phyloP scores from a whole-genome alignment of 2,888 invertebrate species.

The Baronia brevicornis region DNA sequence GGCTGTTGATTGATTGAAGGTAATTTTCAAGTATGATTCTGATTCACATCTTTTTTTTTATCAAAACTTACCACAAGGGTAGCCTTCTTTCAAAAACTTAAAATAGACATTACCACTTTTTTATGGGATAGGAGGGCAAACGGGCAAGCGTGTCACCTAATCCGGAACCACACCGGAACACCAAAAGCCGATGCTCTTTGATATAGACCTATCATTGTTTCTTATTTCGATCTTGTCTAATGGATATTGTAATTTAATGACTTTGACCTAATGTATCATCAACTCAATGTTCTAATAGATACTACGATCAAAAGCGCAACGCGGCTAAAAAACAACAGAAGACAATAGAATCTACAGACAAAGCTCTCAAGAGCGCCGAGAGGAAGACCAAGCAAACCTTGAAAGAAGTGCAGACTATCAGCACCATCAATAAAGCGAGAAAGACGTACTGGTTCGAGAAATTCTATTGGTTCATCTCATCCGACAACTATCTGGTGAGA shows the following conservation, averaged over 20 bases:
- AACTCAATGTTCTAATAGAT: slow-evolving; percentile 78
- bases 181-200: slow-evolving; percentile 82
- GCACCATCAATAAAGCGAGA: slow-evolving; percentile 93
- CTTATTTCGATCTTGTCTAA: neutral
- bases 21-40: too few species aligned
- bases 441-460: slow-evolving; percentile 99
- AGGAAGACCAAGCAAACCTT: slow-evolving; percentile 94
- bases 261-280: neutral
- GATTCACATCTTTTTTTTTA: too few species aligned
- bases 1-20: too few species aligned
- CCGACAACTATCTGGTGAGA: slow-evolving; percentile 89
- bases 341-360: slow-evolving; percentile 93
- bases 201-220: slow-evolving; percentile 92
- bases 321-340: slow-evolving; percentile 97
- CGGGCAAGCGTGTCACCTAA: too few species aligned
- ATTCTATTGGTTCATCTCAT: slow-evolving; percentile 98
- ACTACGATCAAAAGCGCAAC: slow-evolving; percentile 91
- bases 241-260: neutral
- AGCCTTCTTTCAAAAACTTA: slow-evolving; percentile 1
- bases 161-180: too few species aligned
- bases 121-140: too few species aligned
- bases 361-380: slow-evolving; percentile 97
- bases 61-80: neutral
- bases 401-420: slow-evolving; percentile 93
- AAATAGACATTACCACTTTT: too few species aligned